phyloP scores from a whole-genome alignment of 2,797 vertebrate genomes.

The Betta splendens region DNA sequence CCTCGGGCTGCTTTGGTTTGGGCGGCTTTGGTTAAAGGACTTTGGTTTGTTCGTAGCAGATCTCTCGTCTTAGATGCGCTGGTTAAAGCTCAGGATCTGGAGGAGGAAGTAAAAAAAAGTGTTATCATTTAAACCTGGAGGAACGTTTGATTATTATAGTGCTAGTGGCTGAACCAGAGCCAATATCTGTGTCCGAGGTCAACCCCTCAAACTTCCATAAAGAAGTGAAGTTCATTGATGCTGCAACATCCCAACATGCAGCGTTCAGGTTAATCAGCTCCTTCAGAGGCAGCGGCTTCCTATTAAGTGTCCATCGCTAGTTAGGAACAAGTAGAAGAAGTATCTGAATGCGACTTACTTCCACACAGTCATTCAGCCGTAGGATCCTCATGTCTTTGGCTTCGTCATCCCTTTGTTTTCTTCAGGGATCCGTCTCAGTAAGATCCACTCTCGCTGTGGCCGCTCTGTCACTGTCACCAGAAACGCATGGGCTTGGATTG shows the following conservation, averaged over 20 bases:
- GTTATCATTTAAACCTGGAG: neutral
- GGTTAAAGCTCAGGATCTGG: slow-evolving; percentile 66
- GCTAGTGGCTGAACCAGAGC: too few species aligned
- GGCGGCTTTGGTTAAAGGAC: slow-evolving; percentile 60
- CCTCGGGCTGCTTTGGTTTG: slow-evolving; percentile 28
- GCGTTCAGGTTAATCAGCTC: slow-evolving; percentile 1
- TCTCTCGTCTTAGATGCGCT: slow-evolving; percentile 49
- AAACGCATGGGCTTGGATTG: slow-evolving; percentile 56
- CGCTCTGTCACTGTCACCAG: slow-evolving; percentile 36
- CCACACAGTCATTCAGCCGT: slow-evolving; percentile 61
- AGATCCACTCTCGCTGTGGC: slow-evolving; percentile 36
- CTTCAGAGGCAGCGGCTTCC: neutral
- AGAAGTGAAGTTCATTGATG: slow-evolving; percentile 27
- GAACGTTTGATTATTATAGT: too few species aligned
- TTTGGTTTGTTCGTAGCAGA: slow-evolving; percentile 46
- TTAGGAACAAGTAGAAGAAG: too few species aligned
- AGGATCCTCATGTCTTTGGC: slow-evolving; percentile 69
- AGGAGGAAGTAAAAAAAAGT: slow-evolving; percentile 16
- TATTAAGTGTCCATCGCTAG: neutral
- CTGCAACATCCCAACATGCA: neutral
- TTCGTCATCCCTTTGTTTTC: slow-evolving; percentile 51
- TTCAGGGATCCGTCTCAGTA: slow-evolving; percentile 24
- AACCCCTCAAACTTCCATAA: slow-evolving; percentile 7
- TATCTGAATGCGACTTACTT: slow-evolving; percentile 68
- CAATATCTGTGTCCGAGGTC: neutral